These are phyloP conservation scores for Pseudomyrmex cubaensis DNA, from an alignment of 1,140 invertebrate species.

Conservation along the genomic window DNA sequence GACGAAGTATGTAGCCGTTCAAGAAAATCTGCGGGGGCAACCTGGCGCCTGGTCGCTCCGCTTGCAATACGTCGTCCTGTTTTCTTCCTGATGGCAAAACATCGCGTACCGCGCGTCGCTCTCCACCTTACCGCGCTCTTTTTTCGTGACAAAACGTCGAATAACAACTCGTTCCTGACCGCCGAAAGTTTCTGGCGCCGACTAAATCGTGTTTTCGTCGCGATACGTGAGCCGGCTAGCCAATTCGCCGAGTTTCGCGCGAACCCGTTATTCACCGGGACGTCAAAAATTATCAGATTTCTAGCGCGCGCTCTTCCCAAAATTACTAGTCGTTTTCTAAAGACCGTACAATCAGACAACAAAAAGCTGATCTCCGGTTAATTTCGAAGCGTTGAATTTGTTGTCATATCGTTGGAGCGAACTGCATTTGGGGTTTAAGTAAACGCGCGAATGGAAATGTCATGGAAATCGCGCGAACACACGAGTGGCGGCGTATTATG, in stretches of 20 bases:
- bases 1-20: conserved; percentile 14
- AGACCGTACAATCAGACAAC: background rate
- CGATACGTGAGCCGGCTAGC: conserved; percentile 33
- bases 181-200: conserved; percentile 71
- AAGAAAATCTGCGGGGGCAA: conserved; percentile 13
- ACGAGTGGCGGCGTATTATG: background rate
- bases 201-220: conserved; percentile 63
- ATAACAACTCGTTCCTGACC: conserved; percentile 29
- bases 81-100: conserved; percentile 56
- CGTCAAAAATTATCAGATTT: conserved; percentile 27
- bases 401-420: background rate
- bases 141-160: conserved; percentile 43
- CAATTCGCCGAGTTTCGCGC: conserved; percentile 14
- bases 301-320: background rate
- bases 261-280: conserved; percentile 9
- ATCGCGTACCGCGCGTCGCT: background rate
- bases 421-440: conserved; percentile 28
- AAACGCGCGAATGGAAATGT: conserved; percentile 58
- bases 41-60: conserved; percentile 45
- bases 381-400: too few relatives aligned
- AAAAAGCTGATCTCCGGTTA: too few relatives aligned
- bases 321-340: background rate
- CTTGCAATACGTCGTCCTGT: conserved; percentile 45
- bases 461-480: conserved; percentile 26
- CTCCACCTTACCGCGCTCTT: background rate